These are phyloP conservation scores for Platygyra sinensis DNA, from an alignment of 64 coral and sea anemone genomes.

Conservation along the genomic window DNA sequence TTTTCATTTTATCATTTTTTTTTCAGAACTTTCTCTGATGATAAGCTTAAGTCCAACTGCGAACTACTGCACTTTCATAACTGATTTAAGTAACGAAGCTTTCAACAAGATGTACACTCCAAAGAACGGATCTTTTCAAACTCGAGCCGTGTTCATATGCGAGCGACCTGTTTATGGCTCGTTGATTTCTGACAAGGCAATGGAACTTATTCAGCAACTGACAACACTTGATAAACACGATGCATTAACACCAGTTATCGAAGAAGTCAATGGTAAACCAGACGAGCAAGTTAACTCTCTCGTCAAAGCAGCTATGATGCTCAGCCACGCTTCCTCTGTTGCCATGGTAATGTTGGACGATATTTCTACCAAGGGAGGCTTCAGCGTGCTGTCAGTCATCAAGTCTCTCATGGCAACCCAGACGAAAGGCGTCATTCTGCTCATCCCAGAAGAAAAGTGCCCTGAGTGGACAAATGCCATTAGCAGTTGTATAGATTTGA, in stretches of 20 bases:
- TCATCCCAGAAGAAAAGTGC: background rate
- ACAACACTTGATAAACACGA: background rate
- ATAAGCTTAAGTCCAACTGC: slow-evolving; percentile 8
- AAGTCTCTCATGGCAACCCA: slow-evolving; percentile 10
- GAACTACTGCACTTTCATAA: slow-evolving; percentile 15
- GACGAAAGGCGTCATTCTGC: background rate
- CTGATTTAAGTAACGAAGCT: slow-evolving; percentile 23
- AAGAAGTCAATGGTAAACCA: background rate
- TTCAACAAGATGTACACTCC: slow-evolving; percentile 30
- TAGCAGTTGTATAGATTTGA: background rate
- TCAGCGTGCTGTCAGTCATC: slow-evolving; percentile 33
- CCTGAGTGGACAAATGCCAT: background rate
- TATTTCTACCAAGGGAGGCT: background rate
- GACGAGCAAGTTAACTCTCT: slow-evolving; percentile 3
- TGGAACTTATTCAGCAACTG: slow-evolving; percentile 45
- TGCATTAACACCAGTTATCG: background rate
- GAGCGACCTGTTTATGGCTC: slow-evolving; percentile 32
- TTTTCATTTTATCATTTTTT: background rate
- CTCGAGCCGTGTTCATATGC: slow-evolving; percentile 23
- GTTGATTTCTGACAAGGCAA: slow-evolving; percentile 29
- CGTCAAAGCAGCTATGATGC: slow-evolving; percentile 63
- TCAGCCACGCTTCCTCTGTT: slow-evolving; percentile 69
- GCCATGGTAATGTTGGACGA: slow-evolving; percentile 32
- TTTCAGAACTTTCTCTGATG: slow-evolving; percentile 34
- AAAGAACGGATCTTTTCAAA: slow-evolving; percentile 1